phyloP scores from a whole-genome alignment of 2,888 invertebrate genomes.

The Heliothis peltigera region DNA sequence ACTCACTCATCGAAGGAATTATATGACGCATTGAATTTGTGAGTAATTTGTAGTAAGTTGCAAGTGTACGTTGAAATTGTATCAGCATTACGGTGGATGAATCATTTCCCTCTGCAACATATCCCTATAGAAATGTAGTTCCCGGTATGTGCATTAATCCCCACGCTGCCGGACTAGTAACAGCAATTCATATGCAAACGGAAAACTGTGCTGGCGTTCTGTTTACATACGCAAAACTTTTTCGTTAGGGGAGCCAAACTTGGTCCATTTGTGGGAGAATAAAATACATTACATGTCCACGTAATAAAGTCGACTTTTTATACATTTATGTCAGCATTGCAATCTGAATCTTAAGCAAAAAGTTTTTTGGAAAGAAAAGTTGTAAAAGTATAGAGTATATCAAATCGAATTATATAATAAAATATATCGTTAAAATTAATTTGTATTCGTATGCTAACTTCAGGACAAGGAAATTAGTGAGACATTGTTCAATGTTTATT shows the following conservation, averaged over 20 bases:
- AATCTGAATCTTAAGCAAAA: background rate
- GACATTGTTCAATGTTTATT: constrained; percentile 79
- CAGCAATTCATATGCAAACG: constrained; percentile 79
- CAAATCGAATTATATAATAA: background rate
- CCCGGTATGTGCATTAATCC: constrained; percentile 67
- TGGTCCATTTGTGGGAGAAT: constrained; percentile 63
- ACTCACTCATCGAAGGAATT: constrained; percentile 76
- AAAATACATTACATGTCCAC: constrained; percentile 53
- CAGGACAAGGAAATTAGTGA: constrained; percentile 71
- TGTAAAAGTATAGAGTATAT: background rate
- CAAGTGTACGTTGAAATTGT: constrained; percentile 62
- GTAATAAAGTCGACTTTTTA: constrained; percentile 20
- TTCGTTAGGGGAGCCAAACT: constrained; percentile 69
- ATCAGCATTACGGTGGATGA: constrained; percentile 71
- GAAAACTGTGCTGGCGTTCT: constrained; percentile 69
- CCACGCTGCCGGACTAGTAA: constrained; percentile 67
- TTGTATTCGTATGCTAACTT: constrained; percentile 36
- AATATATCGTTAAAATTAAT: constrained; percentile 33
- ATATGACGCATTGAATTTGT: constrained; percentile 76
- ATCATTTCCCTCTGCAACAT: constrained; percentile 66
- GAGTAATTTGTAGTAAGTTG: constrained; percentile 69
- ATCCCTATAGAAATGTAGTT: constrained; percentile 43
- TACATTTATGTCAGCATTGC: background rate
- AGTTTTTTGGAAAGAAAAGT: constrained; percentile 1
- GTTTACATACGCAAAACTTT: constrained; percentile 76